Base-by-base conservation (phyloP, 1,140 invertebrate species). In the Bradysia coprophila region DNA sequence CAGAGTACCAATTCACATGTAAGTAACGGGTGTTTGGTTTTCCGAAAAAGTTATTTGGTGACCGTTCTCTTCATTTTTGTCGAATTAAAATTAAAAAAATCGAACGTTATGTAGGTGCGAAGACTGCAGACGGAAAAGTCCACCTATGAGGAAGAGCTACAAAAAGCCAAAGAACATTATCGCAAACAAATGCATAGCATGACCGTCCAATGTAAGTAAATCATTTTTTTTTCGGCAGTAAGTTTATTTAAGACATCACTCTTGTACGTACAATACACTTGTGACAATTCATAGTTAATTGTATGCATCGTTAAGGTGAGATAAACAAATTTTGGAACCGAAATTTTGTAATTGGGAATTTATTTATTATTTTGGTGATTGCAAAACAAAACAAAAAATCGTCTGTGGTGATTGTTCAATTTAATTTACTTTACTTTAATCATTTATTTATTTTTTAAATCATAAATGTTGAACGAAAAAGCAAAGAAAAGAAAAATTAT, bases 1-100 rank as follows among this genome's bases (percentile, higher is more conserved):
- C 90, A 96, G 61, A 85, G 83, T 13, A 86, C 81, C 1, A 91
- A 94, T 61, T 84, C 85, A 3, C 89, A 94, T 50, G 79, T n/a
- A n/a, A n/a, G n/a, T n/a, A n/a, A n/a, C n/a, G n/a, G n/a, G n/a
- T n/a, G n/a, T n/a, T n/a, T n/a, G n/a, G n/a, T n/a, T n/a, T n/a
- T n/a, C n/a, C n/a, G n/a, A n/a, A n/a, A n/a, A n/a, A n/a, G n/a
- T n/a, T n/a, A n/a, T n/a, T n/a, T n/a, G n/a, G n/a, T n/a, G n/a
- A n/a, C n/a, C n/a, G n/a, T n/a, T n/a, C n/a, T n/a, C n/a, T n/a
- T n/a, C n/a, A n/a, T n/a, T n/a, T n/a, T n/a, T n/a, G n/a, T n/a
- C n/a, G n/a, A n/a, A n/a, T n/a, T n/a, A n/a, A n/a, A n/a, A n/a
- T n/a, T n/a, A n/a, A n/a, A n/a, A n/a, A n/a, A n/a, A n/a, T n/a